Evolutionary conservation across 1,140 invertebrate genomes (phyloP).

Genomic region (Drosophila mauritiana): DNA sequence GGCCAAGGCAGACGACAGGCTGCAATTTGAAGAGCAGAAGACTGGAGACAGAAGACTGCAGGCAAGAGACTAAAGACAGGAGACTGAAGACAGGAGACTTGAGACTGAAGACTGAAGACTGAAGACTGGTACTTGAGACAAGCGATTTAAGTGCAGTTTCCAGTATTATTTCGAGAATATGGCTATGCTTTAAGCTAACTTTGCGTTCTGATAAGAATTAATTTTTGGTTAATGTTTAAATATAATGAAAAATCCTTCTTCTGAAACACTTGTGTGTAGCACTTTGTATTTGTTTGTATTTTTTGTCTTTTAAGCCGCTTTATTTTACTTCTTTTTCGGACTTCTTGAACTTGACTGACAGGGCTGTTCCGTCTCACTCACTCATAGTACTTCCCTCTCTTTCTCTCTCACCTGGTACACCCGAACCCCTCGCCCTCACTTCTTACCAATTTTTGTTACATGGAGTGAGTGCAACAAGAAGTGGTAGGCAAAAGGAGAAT

Average conservation of each 20-base stretch:
- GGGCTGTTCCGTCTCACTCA: slow-evolving; percentile 23
- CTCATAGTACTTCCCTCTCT: not conserved
- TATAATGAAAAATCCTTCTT: not conserved
- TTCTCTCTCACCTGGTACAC: not conserved
- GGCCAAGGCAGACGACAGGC: slow-evolving; percentile 63
- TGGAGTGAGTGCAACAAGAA: slow-evolving; percentile 42
- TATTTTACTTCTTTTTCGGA: slow-evolving; percentile 1
- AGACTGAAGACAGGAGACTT: slow-evolving; percentile 6
- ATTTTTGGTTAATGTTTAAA: not conserved
- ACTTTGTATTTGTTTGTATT: not conserved
- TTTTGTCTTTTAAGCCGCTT: slow-evolving; percentile 8
- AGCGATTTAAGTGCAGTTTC: too few species aligned
- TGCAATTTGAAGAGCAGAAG: not conserved
- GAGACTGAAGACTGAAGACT: not conserved
- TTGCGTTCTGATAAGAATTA: too few species aligned
- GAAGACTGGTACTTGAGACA: too few species aligned
- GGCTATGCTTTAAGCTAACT: too few species aligned
- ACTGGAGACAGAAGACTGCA: not conserved
- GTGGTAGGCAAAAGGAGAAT: slow-evolving; percentile 12
- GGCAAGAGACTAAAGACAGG: slow-evolving; percentile 12
- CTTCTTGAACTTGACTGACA: slow-evolving; percentile 54
- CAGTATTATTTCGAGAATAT: too few species aligned
- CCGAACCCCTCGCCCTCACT: not conserved
- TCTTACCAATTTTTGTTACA: slow-evolving; percentile 37
- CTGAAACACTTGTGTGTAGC: not conserved